Evolutionary conservation across 2,888 invertebrate genomes (phyloP).

Genomic region (Cecidostiba fungosa): DNA sequence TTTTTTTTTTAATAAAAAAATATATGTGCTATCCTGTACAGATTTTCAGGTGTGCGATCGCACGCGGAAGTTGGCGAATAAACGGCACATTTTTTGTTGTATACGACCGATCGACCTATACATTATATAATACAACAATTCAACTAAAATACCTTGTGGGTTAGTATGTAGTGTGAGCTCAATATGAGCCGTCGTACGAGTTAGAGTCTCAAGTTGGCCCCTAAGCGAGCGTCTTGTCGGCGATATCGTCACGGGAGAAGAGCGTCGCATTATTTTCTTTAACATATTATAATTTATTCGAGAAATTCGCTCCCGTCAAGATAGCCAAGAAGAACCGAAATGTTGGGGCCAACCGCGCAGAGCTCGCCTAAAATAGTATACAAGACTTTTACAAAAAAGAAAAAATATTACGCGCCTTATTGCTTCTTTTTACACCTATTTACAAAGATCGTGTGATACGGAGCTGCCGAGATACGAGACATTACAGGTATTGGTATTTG

Average conservation of each 20-base stretch:
- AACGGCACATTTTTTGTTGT: slow-evolving; percentile 28
- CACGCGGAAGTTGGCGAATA: slow-evolving; percentile 24
- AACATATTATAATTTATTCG: not conserved
- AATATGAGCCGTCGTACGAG: slow-evolving; percentile 76
- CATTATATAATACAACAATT: slow-evolving; percentile 72
- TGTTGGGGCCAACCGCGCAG: slow-evolving; percentile 46
- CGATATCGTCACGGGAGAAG: slow-evolving; percentile 69
- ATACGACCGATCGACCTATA: slow-evolving; percentile 54
- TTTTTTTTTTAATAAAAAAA: slow-evolving; percentile 24
- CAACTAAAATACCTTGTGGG: slow-evolving; percentile 74
- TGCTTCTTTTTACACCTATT: slow-evolving; percentile 65
- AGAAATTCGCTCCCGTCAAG: slow-evolving; percentile 39
- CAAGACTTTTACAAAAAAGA: slow-evolving; percentile 62
- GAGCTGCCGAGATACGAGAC: slow-evolving; percentile 59
- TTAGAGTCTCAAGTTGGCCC: slow-evolving; percentile 73
- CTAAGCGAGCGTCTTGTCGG: slow-evolving; percentile 58
- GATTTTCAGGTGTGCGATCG: slow-evolving; percentile 52
- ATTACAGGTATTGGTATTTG: slow-evolving; percentile 31
- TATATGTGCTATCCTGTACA: slow-evolving; percentile 32
- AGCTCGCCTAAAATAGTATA: slow-evolving; percentile 62
- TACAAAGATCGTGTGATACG: slow-evolving; percentile 61
- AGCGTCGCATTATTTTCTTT: slow-evolving; percentile 29
- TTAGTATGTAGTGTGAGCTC: slow-evolving; percentile 74
- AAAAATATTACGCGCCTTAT: slow-evolving; percentile 60
- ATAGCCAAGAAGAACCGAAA: slow-evolving; percentile 42